Evolutionary conservation across 2,797 vertebrate species (phyloP).

Genomic region (Sebastes baramenuke): DNA sequence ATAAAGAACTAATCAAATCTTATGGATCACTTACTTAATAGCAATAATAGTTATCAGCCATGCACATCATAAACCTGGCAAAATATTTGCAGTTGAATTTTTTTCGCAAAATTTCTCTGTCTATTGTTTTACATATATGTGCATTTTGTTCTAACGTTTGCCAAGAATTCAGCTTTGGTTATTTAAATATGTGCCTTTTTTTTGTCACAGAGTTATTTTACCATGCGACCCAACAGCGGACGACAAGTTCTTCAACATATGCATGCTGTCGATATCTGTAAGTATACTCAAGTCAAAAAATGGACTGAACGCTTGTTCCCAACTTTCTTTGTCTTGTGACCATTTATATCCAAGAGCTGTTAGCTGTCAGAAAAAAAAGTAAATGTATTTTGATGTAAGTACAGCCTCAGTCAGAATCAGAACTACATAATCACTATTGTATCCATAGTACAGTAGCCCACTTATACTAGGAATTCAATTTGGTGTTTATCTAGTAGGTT

Average conservation of each 20-base stretch:
- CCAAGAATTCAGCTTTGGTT: background rate
- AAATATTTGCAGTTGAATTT: background rate
- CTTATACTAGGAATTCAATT: background rate
- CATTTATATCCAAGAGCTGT: background rate
- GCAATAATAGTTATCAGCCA: background rate
- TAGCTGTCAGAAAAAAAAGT: background rate
- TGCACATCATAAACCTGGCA: background rate
- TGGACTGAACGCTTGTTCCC: background rate
- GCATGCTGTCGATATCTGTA: conserved; percentile 89
- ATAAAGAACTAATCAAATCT: background rate
- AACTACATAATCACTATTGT: background rate
- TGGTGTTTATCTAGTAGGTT: background rate
- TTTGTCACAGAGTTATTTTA: conserved; percentile 71
- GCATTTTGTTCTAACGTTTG: background rate
- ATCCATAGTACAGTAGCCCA: background rate
- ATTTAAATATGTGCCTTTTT: conserved; percentile 12
- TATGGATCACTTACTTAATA: background rate
- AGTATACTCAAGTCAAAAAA: conserved; percentile 69
- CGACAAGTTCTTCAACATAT: conserved; percentile 84
- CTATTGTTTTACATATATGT: background rate
- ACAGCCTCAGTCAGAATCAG: background rate
- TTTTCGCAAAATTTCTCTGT: background rate
- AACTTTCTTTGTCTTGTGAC: background rate
- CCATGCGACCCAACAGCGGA: conserved; percentile 86
- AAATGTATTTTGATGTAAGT: background rate